Evolutionary conservation across 2,797 vertebrate species (phyloP).

Genomic region (Setipinna tenuifilis): DNA sequence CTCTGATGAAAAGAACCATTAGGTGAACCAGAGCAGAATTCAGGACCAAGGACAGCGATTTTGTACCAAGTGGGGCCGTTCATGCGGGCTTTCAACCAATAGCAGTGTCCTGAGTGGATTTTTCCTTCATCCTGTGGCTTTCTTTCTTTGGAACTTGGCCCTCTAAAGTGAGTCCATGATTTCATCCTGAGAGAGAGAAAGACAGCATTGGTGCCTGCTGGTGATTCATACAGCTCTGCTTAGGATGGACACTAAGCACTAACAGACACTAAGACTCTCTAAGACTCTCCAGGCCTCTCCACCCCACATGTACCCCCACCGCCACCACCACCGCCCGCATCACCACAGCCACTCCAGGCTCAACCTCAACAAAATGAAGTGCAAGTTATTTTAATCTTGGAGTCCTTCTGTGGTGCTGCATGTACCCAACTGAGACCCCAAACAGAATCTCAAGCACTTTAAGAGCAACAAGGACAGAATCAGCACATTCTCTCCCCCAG

Average conservation of each 20-base stretch:
- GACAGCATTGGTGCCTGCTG: not conserved
- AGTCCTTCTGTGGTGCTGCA: not conserved
- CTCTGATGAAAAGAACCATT: constrained; percentile 48
- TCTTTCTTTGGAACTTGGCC: not conserved
- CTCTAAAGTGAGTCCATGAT: constrained; percentile 15
- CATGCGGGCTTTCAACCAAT: not conserved
- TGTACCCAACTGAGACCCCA: constrained; percentile 19
- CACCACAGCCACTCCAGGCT: not conserved
- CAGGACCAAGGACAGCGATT: constrained; percentile 53
- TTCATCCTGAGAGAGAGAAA: not conserved
- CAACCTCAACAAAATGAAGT: constrained; percentile 13
- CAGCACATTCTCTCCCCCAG: constrained; percentile 14
- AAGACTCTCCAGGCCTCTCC: constrained; percentile 9
- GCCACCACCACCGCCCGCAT: too few relatives aligned
- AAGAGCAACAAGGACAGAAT: constrained; percentile 14
- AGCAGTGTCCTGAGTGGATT: not conserved
- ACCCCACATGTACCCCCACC: too few relatives aligned
- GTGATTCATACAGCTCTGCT: constrained; percentile 8
- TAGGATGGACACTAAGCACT: constrained; percentile 24
- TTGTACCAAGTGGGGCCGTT: not conserved
- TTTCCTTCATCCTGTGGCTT: not conserved
- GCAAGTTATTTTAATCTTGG: constrained; percentile 21
- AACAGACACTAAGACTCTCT: constrained; percentile 18
- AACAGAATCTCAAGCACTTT: constrained; percentile 14
- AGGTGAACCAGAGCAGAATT: constrained; percentile 30